Evolutionary conservation across 1,140 invertebrate genomes (phyloP), one percentile per base, ranked within the genome.

Genomic region (Notospermus geniculatus): DNA sequence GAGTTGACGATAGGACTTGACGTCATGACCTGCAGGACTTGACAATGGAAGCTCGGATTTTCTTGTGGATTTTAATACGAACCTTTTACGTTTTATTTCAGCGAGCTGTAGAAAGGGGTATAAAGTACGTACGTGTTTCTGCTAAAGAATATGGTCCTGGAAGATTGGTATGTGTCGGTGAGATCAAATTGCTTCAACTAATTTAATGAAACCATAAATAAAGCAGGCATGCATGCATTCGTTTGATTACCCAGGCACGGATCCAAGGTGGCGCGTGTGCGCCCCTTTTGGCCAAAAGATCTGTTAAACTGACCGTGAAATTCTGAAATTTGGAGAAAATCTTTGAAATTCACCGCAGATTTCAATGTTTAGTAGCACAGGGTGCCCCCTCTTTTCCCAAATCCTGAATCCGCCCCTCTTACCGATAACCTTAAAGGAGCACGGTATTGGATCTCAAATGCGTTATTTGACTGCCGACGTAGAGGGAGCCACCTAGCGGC

Each of bases 121-220:
- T 88, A 57, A 88, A 87, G 78, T 88, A 85, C 50, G 84, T 93
- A 0, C 83, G 90, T 72, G 87, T 95, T 1, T 83, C 85, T 76
- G 85, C 95, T 19, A 84, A 85, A 76, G 93, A 93, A 2, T 74
- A 95, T 54, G 93, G 93, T 28, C 89, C 92, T 41, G 93, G 93
- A 52, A 84, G 93, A 85, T 86, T 92, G 88, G 92, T 93, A 84
- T 82, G 78, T 82, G 67, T 43, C 5, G 9, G n/a, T 23, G n/a
- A 23, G 4, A 4, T 50, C 19, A 7, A 7, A 7, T 50, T n/a
- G n/a, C n/a, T n/a, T n/a, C n/a, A n/a, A n/a, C n/a, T n/a, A n/a
- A n/a, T n/a, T n/a, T n/a, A n/a, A n/a, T 11, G 39, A 13, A 43
- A 43, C 19, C 11, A 43, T 11, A 43, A 13, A 43, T 43, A 11